These are phyloP conservation scores for Crocodylus rhombifer DNA, from an alignment of 2,797 vertebrate species.

Conservation along the genomic window DNA sequence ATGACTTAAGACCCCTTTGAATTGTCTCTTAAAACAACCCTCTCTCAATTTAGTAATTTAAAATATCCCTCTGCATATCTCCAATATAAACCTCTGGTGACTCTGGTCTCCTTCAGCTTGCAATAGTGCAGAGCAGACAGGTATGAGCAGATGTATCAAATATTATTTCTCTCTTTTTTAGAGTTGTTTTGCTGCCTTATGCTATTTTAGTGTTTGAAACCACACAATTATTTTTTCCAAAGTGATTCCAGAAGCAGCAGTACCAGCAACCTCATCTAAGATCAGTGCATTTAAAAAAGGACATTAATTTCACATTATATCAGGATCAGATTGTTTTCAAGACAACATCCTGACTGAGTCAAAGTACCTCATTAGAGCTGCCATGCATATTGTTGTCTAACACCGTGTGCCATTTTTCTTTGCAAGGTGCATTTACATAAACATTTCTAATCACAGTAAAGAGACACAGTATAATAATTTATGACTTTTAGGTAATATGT, in stretches of 20 bases:
- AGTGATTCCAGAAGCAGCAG: neutral
- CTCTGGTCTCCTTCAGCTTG: rapidly evolving
- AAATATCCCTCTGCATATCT: rapidly evolving
- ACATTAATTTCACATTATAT: conserved; percentile 59
- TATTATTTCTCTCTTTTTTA: neutral
- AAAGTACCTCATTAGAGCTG: conserved; percentile 67
- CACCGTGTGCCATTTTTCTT: conserved; percentile 76
- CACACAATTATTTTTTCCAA: neutral
- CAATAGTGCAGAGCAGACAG: rapidly evolving
- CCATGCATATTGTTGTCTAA: conserved; percentile 73
- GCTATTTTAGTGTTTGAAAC: neutral
- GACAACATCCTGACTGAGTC: conserved; percentile 63
- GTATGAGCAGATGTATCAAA: neutral
- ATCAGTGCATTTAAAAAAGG: conserved; percentile 45
- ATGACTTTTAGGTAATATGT: conserved; percentile 84
- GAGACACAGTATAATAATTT: conserved; percentile 78
- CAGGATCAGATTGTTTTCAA: conserved; percentile 69
- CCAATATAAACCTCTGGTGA: rapidly evolving
- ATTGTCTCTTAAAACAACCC: rapidly evolving
- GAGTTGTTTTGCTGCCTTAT: neutral
- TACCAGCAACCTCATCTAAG: conserved; percentile 29
- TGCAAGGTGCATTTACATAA: conserved; percentile 80
- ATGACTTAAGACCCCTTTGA: rapidly evolving
- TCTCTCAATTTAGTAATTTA: rapidly evolving
- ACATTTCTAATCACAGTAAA: conserved; percentile 82